phyloP scores from a whole-genome alignment of 2,888 invertebrate species.

The Drosophila prolongata region DNA sequence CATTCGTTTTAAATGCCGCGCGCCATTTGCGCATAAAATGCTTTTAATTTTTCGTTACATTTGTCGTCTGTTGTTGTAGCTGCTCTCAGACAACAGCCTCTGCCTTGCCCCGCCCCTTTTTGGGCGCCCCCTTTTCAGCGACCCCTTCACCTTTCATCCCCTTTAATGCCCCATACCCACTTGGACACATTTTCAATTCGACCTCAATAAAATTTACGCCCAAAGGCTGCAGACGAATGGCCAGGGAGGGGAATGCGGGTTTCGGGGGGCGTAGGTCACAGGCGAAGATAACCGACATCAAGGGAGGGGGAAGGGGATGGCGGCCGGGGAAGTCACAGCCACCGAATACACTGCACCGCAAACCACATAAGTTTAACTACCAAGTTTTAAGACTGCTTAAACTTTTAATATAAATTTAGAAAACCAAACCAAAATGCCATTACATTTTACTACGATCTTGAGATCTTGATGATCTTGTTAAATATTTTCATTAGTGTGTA shows the following conservation, averaged over 20 bases:
- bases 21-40: slow-evolving; percentile 76
- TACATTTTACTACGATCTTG: too few relatives aligned
- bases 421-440: too few relatives aligned
- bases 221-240: slow-evolving; percentile 27
- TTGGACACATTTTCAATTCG: slow-evolving; percentile 75
- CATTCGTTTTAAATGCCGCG: slow-evolving; percentile 72
- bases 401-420: too few relatives aligned
- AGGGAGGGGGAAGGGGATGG: background rate
- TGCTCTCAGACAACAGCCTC: slow-evolving; percentile 28
- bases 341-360: slow-evolving; percentile 3
- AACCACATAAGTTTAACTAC: too few relatives aligned
- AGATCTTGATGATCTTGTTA: too few relatives aligned
- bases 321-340: background rate
- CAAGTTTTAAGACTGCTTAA: too few relatives aligned
- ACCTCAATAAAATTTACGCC: slow-evolving; percentile 74
- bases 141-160: background rate
- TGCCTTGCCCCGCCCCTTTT: slow-evolving; percentile 4
- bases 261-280: slow-evolving; percentile 20
- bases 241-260: background rate
- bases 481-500: too few relatives aligned
- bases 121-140: background rate
- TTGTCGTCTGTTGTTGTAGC: slow-evolving; percentile 47
- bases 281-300: slow-evolving; percentile 18
- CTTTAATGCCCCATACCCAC: slow-evolving; percentile 25
- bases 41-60: slow-evolving; percentile 76